Percentiles rank a stretch among this genome's conserved stretches.
Evolutionary conservation across 2,113 vertebrate species (phyloP).

Genomic region (Heterotis niloticus): DNA sequence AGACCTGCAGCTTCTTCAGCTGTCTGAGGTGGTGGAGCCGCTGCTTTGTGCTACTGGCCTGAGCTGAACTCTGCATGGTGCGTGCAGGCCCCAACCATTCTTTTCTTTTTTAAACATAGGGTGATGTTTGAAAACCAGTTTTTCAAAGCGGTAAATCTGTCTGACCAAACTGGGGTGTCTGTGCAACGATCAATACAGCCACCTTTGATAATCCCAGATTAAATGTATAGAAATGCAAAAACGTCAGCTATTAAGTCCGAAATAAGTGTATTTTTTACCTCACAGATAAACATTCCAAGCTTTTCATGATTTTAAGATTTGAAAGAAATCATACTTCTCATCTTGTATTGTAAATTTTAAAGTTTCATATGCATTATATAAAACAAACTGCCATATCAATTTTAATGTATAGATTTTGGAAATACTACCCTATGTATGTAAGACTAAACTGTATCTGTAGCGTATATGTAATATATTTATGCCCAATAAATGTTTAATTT

Average conservation of each 20-base stretch:
- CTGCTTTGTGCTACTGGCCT: too few relatives aligned
- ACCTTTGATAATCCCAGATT: constrained; percentile 38
- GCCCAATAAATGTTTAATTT: constrained; percentile 99
- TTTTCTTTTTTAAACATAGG: constrained; percentile 13
- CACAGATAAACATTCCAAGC: constrained; percentile 96
- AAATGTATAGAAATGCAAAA: constrained; percentile 79
- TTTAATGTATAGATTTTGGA: constrained; percentile 99
- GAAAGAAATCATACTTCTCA: constrained; percentile 77
- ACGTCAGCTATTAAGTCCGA: constrained; percentile 82
- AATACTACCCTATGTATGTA: constrained; percentile 99
- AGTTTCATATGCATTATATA: constrained; percentile 99
- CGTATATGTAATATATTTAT: constrained; percentile 99
- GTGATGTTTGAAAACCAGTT: neutral
- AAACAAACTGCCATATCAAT: constrained; percentile 99
- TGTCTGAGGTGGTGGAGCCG: too few relatives aligned
- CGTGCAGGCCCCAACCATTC: too few relatives aligned
- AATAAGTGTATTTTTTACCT: constrained; percentile 87
- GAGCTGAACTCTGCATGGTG: too few relatives aligned
- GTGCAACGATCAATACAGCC: constrained; percentile 34
- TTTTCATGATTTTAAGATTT: constrained; percentile 76
- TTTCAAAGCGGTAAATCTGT: constrained; percentile 30
- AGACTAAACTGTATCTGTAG: constrained; percentile 99
- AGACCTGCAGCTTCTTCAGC: too few relatives aligned
- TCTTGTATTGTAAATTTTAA: constrained; percentile 99
- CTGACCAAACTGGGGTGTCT: constrained; percentile 36